These are phyloP conservation scores for Sisyra nigra DNA, from an alignment of 2,888 invertebrate genomes.

Conservation along the genomic window DNA sequence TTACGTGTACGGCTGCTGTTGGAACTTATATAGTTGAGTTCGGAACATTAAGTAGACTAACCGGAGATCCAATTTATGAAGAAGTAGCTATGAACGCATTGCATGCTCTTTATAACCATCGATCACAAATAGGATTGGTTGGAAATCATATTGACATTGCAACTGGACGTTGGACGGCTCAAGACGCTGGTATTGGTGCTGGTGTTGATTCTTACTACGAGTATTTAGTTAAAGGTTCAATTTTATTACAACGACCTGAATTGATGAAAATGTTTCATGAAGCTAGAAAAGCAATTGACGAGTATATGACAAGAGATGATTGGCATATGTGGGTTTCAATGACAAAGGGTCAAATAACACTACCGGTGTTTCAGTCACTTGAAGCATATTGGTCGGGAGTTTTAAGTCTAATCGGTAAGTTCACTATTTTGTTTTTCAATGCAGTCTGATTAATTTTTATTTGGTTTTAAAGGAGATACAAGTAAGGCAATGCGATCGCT, in stretches of 20 bases:
- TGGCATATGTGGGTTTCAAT: slow-evolving; percentile 99
- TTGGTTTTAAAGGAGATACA: slow-evolving; percentile 52
- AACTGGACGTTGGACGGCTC: slow-evolving; percentile 92
- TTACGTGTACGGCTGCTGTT: slow-evolving; percentile 96
- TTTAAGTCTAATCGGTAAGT: slow-evolving; percentile 57
- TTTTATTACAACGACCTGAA: slow-evolving; percentile 78
- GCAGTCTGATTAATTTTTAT: slow-evolving; percentile 3
- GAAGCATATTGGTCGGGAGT: slow-evolving; percentile 99
- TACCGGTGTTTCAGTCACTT: slow-evolving; percentile 96
- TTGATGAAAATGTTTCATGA: slow-evolving; percentile 83
- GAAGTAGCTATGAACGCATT: slow-evolving; percentile 86
- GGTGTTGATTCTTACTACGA: slow-evolving; percentile 97
- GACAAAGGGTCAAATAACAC: slow-evolving; percentile 85
- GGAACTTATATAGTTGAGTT: slow-evolving; percentile 96
- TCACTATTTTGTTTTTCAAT: slow-evolving; percentile 1
- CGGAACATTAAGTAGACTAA: slow-evolving; percentile 81
- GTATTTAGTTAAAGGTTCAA: slow-evolving; percentile 91
- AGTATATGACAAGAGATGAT: slow-evolving; percentile 81
- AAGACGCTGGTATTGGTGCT: slow-evolving; percentile 93
- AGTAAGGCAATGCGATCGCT: slow-evolving; percentile 83
- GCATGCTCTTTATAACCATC: slow-evolving; percentile 69
- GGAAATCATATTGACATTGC: slow-evolving; percentile 96
- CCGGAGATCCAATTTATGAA: slow-evolving; percentile 90
- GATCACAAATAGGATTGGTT: slow-evolving; percentile 74
- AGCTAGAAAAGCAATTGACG: slow-evolving; percentile 59